Percentiles rank a stretch among this genome's conserved stretches.
phyloP scores from a whole-genome alignment of 2,797 vertebrate species.

The Gorsachius magnificus region DNA sequence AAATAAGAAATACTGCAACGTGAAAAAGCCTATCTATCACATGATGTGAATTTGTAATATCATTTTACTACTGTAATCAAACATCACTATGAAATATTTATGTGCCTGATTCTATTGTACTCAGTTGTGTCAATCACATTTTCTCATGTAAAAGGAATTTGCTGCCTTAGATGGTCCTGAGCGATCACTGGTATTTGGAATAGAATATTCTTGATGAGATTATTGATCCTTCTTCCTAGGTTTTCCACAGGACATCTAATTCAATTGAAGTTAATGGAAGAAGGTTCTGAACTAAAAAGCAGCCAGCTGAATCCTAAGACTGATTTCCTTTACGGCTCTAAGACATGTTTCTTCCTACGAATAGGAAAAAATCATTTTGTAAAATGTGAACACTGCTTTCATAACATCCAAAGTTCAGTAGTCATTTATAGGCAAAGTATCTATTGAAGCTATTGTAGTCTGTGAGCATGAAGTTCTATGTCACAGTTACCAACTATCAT shows the following conservation, averaged over 20 bases:
- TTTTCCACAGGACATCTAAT: not conserved
- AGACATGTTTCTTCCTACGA: not conserved
- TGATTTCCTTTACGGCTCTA: not conserved
- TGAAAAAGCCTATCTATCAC: not conserved
- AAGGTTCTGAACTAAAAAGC: not conserved
- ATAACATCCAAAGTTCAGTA: not conserved
- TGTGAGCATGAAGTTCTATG: not conserved
- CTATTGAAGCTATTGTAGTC: not conserved
- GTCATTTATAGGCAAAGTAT: not conserved
- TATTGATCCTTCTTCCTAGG: not conserved
- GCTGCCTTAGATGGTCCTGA: not conserved
- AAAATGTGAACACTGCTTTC: not conserved
- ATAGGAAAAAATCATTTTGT: not conserved
- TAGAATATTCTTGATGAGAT: not conserved
- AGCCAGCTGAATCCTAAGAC: not conserved
- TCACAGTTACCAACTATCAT: not conserved
- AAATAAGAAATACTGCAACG: not conserved
- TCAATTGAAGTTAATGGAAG: not conserved
- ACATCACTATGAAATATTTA: not conserved
- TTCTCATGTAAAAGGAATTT: not conserved
- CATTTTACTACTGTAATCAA: not conserved
- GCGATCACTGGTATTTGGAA: not conserved
- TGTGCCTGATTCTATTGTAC: not conserved
- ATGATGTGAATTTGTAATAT: not conserved
- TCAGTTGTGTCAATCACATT: not conserved